Evolutionary conservation across 2,797 vertebrate genomes (phyloP).

Genomic region (Galago senegalensis): DNA sequence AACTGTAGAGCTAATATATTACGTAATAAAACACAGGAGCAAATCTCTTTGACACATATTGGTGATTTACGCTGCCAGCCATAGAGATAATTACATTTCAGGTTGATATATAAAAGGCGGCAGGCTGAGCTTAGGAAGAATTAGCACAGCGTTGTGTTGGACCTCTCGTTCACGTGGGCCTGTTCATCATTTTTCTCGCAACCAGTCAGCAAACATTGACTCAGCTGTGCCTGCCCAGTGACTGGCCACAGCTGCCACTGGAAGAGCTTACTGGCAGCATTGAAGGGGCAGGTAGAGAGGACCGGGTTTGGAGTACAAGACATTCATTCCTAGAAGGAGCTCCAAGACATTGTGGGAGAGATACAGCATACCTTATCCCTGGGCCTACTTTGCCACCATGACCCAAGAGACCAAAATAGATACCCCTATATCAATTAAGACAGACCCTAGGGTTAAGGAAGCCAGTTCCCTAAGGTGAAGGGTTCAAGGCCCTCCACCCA

Average conservation of each 20-base stretch:
- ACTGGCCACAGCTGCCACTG: background rate
- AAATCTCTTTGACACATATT: conserved; percentile 86
- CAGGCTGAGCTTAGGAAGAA: conserved; percentile 82
- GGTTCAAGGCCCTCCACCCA: background rate
- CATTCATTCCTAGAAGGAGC: background rate
- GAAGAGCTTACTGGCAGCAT: background rate
- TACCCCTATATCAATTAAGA: background rate
- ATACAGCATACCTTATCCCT: background rate
- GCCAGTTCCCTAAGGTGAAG: background rate
- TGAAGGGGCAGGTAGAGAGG: background rate
- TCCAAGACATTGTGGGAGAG: background rate
- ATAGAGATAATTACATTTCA: conserved; percentile 90
- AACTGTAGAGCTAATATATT: conserved; percentile 89
- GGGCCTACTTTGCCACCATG: background rate
- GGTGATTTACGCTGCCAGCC: conserved; percentile 89
- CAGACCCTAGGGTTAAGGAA: background rate
- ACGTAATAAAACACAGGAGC: conserved; percentile 87
- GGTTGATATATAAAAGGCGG: conserved; percentile 86
- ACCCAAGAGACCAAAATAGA: background rate
- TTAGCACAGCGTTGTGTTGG: conserved; percentile 75
- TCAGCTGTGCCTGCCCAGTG: conserved; percentile 31
- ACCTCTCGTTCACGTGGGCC: conserved; percentile 71
- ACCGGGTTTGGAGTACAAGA: background rate
- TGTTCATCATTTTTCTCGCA: conserved; percentile 77
- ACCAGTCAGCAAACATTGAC: conserved; percentile 59